These are phyloP conservation scores for Acanthurus leucopareius DNA, from an alignment of 2,797 vertebrate genomes.

Conservation along the genomic window DNA sequence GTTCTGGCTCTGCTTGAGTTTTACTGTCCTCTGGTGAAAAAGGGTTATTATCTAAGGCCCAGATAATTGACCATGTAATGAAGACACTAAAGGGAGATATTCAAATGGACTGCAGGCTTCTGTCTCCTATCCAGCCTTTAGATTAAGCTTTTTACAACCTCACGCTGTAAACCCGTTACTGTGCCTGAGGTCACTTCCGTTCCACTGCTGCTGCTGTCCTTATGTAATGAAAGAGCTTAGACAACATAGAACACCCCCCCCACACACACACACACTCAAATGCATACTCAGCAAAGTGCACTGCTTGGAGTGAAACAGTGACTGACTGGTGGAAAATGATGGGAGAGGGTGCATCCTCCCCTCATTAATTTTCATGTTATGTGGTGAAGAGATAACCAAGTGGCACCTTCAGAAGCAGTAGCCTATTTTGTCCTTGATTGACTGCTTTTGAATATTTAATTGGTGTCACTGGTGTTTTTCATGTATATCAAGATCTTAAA, in stretches of 20 bases:
- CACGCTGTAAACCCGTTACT: conserved; percentile 45
- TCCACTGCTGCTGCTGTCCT: conserved; percentile 54
- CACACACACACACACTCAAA: conserved; percentile 32
- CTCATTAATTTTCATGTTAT: conserved; percentile 33
- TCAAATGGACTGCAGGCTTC: conserved; percentile 30
- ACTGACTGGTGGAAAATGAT: conserved; percentile 38
- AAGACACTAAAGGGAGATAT: conserved; percentile 44
- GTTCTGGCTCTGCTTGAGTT: conserved; percentile 1
- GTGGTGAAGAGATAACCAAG: conserved; percentile 17
- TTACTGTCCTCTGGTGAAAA: conserved; percentile 46
- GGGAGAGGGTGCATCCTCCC: conserved; percentile 32
- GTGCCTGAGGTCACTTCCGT: conserved; percentile 56
- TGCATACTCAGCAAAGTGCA: conserved; percentile 56
- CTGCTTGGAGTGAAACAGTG: conserved; percentile 42
- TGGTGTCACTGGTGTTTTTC: conserved; percentile 3
- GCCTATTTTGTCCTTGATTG: conserved; percentile 17
- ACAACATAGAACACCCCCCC: conserved; percentile 23
- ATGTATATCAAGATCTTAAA: conserved; percentile 36
- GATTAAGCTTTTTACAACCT: conserved; percentile 55
- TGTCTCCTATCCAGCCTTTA: conserved; percentile 36
- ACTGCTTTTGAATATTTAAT: conserved; percentile 47
- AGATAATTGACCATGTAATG: conserved; percentile 62
- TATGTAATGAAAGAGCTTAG: conserved; percentile 55
- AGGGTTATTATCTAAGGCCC: conserved; percentile 32
- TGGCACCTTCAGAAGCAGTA: conserved; percentile 27